Evolutionary conservation across 2,888 invertebrate species (phyloP), one percentile per base, ranked within the genome.

Genomic region (Scaptomyza caliginosa): DNA sequence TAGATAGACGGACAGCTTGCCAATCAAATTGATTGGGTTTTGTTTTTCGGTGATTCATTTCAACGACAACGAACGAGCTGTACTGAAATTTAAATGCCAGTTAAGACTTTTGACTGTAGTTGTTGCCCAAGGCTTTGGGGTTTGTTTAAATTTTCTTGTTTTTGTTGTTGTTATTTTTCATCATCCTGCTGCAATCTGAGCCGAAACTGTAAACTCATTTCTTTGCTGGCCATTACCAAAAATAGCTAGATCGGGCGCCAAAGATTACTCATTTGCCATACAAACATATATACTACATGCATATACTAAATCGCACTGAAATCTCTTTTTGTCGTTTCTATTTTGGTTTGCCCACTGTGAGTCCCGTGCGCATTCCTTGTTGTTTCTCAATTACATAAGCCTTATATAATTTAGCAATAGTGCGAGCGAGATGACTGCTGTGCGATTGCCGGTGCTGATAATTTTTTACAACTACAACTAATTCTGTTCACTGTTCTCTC

Each of bases 11-110:
- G 63, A 80, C 86, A 86, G 81, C 60, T 80, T 80, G 86, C 77
- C 86, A 86, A 81, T 86, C 86, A 86, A 84, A 55, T 74, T 86
- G 80, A 81, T 86, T 86, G 73, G 34, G 72, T 19, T 74, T 51
- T 55, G 34, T 32, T 59, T 57, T 24, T 39, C n/a, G n/a, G 23
- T 42, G 26, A 13, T 32, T 32, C n/a, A n/a, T n/a, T 13, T 45
- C 2, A 17, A 19, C 21, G 30, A 51, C 23, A 39, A 58, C n/a
- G 40, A 45, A 16, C n/a, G 17, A 26, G 26, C 17, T 21, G 45
- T 28, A 72, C 13, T 17, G 30, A 71, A 21, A 26, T 49, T 43
- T n/a, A 38, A 73, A 40, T 55, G 46, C 21, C 36, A 52, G 24
- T 50, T 49, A 11, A 23, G 28, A 16, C 17, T 19, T 38, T 43